phyloP scores from a whole-genome alignment of 2,888 invertebrate genomes.

The Caenorhabditis sulstoni region DNA sequence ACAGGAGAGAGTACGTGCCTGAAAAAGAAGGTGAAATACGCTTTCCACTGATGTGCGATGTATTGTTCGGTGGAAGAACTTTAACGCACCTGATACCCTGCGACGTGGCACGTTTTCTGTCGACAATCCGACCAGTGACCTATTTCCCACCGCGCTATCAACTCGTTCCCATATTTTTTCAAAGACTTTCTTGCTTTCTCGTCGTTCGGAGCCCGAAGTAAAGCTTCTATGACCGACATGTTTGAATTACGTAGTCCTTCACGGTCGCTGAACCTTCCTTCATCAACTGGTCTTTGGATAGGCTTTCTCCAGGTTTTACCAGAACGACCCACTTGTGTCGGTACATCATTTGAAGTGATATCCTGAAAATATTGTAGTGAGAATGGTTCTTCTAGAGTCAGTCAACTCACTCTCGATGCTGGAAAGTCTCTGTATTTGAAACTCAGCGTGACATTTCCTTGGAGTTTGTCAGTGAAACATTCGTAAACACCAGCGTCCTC shows the following conservation, averaged over 20 bases:
- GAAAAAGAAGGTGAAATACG: too few relatives aligned
- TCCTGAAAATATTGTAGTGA: neutral
- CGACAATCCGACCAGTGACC: slow-evolving; percentile 70
- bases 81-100: slow-evolving; percentile 64
- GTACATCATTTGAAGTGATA: neutral
- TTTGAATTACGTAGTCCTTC: slow-evolving; percentile 39
- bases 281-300: neutral
- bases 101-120: slow-evolving; percentile 67
- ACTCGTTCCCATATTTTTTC: slow-evolving; percentile 57
- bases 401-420: slow-evolving; percentile 10
- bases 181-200: slow-evolving; percentile 58
- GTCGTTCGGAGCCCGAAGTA: slow-evolving; percentile 56
- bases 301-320: neutral
- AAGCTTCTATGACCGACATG: slow-evolving; percentile 60
- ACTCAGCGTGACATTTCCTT: slow-evolving; percentile 88
- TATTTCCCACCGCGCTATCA: slow-evolving; percentile 63
- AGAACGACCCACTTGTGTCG: neutral
- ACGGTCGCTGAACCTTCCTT: slow-evolving; percentile 25
- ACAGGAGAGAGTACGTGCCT: slow-evolving; percentile 62
- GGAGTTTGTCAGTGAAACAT: slow-evolving; percentile 84
- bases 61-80: too few relatives aligned
- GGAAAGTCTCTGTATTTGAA: slow-evolving; percentile 85
- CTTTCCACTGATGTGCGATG: neutral
- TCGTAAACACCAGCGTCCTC: slow-evolving; percentile 83
- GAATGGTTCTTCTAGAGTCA: neutral